Percentiles rank a stretch among this genome's conserved stretches.
Evolutionary conservation across 2,888 invertebrate genomes (phyloP).

Genomic region (Aspidiotus destructor): DNA sequence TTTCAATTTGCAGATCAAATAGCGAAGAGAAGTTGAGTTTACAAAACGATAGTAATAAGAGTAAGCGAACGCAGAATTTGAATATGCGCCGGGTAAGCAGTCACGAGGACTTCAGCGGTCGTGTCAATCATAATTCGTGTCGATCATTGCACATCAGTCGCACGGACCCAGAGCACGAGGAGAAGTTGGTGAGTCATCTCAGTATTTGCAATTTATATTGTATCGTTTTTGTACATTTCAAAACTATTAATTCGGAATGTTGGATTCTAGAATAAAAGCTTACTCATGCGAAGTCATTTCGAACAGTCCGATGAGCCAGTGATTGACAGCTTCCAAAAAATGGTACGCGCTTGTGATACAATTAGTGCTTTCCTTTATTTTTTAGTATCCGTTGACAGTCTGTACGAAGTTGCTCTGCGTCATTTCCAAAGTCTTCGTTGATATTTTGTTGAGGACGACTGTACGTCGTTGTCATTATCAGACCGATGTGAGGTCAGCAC

Average conservation of each 20-base stretch:
- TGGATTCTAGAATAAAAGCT: not conserved
- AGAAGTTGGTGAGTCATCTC: not conserved
- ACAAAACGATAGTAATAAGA: slow-evolving; percentile 15
- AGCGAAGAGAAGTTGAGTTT: slow-evolving; percentile 30
- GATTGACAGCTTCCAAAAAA: slow-evolving; percentile 21
- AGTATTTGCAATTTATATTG: not conserved
- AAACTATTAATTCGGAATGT: not conserved
- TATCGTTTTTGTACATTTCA: not conserved
- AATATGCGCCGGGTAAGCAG: slow-evolving; percentile 28
- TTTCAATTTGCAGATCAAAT: slow-evolving; percentile 16
- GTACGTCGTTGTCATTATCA: too few species aligned
- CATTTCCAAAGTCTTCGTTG: too few species aligned
- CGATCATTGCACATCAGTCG: slow-evolving; percentile 14
- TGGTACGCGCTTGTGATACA: slow-evolving; percentile 10
- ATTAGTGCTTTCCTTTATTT: not conserved
- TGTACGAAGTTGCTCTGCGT: too few species aligned
- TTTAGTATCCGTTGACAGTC: too few species aligned
- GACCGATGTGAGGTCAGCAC: too few species aligned
- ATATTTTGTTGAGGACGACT: too few species aligned
- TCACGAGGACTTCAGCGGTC: slow-evolving; percentile 28
- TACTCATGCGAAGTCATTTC: not conserved
- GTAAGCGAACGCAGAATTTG: slow-evolving; percentile 12
- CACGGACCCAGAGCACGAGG: not conserved
- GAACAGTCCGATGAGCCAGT: slow-evolving; percentile 23
- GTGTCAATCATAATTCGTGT: slow-evolving; percentile 12